These are phyloP conservation scores for Drosophila recens DNA, from an alignment of 2,888 invertebrate species.

Conservation along the genomic window DNA sequence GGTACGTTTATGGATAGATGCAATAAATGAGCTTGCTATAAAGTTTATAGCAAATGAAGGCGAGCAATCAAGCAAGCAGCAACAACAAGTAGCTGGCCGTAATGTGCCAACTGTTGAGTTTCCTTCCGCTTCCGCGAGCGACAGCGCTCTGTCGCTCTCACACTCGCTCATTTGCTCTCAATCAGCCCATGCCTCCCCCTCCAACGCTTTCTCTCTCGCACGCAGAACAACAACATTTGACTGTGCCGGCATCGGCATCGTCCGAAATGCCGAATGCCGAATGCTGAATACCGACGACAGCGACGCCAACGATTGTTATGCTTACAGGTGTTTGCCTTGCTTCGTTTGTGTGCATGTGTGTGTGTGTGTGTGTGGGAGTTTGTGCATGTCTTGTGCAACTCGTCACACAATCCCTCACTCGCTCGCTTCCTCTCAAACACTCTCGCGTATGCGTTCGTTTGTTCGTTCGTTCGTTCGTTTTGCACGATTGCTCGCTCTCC, in stretches of 20 bases:
- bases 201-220: not conserved
- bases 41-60: conserved; percentile 22
- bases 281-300: conserved; percentile 7
- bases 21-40: conserved; percentile 48
- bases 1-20: conserved; percentile 22
- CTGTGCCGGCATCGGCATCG: conserved; percentile 42
- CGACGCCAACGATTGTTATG: conserved; percentile 36
- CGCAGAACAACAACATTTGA: conserved; percentile 26
- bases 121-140: conserved; percentile 70
- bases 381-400: not conserved
- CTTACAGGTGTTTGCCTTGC: conserved; percentile 73
- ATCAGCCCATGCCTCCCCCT: not conserved
- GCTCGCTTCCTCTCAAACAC: conserved; percentile 1
- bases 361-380: not conserved
- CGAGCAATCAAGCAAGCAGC: conserved; percentile 10
- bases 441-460: conserved; percentile 3
- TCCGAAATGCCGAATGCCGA: conserved; percentile 8
- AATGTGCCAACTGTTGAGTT: conserved; percentile 84
- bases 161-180: conserved; percentile 17
- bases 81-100: conserved; percentile 58
- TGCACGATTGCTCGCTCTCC: not conserved
- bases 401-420: conserved; percentile 5
- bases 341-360: conserved; percentile 10
- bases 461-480: conserved; percentile 18
- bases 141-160: conserved; percentile 10